Evolutionary conservation across 2,888 invertebrate genomes (phyloP), one percentile per base, ranked within the genome.

Genomic region (Helicoverpa assulta): DNA sequence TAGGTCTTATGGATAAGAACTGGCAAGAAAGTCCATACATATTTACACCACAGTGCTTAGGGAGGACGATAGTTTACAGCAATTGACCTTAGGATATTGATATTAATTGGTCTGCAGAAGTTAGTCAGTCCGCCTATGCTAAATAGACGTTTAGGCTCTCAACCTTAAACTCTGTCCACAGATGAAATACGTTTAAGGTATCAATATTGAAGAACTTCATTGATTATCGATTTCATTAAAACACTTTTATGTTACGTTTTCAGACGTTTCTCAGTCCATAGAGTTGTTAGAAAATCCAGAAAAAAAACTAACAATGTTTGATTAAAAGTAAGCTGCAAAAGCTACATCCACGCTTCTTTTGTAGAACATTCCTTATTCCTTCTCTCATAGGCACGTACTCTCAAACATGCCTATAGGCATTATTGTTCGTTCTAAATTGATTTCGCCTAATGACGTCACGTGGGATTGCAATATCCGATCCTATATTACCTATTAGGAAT

Each of bases 381-480:
- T 5, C 16, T 18, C 21, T 10, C 21, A 53, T 53, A 21, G 12
- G 26, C 21, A 21, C 14, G 37, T 43, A 18, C 14, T 40, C 37
- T 53, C 12, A 12, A n/a, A 47, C 0, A 54, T 19, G 57, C 12
- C 50, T 33, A 14, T 33, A 66, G 33, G 43, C 54, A 71, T 18
- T 58, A 58, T 55, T 52, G 37, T 59, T n/a, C n/a, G 43, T 26
- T 43, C 59, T 59, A 66, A 79, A 74, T 80, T 74, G 76, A 80
- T 74, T 53, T 40, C 55, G 55, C 50, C 33, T 75, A 74, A 74
- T 79, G 76, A 75, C 60, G 75, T 10, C 50, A 37, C 5, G 33
- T 74, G 47, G 75, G 67, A n/a, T 51, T 51, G 80, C 79, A 74
- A 73, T 73, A 66, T 73, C 73, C 73, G 73, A 51, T 33, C 72